These are phyloP conservation scores for Microcebus lehilahytsara DNA, from an alignment of 2,113 vertebrate species.

Conservation along the genomic window DNA sequence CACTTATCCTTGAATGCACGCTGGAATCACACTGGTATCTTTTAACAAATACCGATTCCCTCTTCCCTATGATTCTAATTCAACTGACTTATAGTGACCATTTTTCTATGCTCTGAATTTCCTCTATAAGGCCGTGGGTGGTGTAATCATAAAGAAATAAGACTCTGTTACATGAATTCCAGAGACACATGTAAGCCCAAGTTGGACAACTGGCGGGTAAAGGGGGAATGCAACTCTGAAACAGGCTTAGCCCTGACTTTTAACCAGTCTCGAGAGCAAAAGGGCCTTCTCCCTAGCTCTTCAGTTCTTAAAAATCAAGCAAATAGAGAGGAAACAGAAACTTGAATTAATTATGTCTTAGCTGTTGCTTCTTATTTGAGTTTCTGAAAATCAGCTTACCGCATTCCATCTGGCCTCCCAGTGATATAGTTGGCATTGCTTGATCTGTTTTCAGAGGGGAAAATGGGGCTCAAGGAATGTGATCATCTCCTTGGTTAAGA, in stretches of 20 bases:
- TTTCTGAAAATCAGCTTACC: constrained; percentile 31
- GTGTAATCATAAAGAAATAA: background rate
- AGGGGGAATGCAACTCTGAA: background rate
- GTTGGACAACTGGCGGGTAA: background rate
- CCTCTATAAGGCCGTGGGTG: background rate
- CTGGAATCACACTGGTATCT: background rate
- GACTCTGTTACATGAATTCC: background rate
- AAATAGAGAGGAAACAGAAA: background rate
- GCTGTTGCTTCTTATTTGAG: background rate
- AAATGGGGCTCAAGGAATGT: background rate
- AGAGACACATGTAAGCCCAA: background rate
- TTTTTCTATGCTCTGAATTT: background rate
- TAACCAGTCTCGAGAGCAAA: constrained; percentile 2
- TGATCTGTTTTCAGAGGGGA: constrained; percentile 18
- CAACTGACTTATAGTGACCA: background rate
- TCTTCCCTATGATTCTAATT: background rate
- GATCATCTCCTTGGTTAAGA: background rate
- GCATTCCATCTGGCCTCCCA: background rate
- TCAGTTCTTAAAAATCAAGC: background rate
- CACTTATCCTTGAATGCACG: background rate
- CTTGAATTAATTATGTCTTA: constrained; percentile 34
- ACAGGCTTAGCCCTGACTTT: background rate
- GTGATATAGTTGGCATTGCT: background rate
- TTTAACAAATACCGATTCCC: background rate
- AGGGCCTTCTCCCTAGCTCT: background rate